Evolutionary conservation across 2,113 vertebrate genomes (phyloP).

Genomic region (Microcebus ravelobensis): DNA sequence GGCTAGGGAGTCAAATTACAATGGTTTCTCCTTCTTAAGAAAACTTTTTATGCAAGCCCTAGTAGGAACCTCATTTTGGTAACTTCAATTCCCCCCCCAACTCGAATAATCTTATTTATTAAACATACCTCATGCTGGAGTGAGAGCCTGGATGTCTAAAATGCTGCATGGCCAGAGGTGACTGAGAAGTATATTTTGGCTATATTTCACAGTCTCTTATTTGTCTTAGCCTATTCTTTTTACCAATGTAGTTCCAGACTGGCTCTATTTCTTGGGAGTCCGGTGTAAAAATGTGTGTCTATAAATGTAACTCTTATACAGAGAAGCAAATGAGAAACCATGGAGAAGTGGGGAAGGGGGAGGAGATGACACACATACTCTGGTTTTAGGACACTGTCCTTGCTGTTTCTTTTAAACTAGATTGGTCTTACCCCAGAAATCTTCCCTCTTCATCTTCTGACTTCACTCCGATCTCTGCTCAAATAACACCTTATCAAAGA

Average conservation of each 20-base stretch:
- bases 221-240: neutral
- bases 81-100: neutral
- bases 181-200: neutral
- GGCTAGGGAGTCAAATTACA: neutral
- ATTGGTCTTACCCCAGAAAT: neutral
- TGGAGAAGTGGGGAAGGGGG: fast-evolving
- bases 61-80: neutral
- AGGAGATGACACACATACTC: neutral
- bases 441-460: neutral
- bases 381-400: neutral
- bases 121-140: neutral
- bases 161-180: no score
- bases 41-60: neutral
- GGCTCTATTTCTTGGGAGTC: neutral
- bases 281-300: neutral
- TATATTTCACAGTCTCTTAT: neutral
- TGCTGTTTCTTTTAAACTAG: neutral
- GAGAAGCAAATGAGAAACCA: neutral
- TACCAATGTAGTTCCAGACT: neutral
- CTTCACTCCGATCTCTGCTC: neutral
- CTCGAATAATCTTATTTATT: neutral
- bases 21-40: neutral
- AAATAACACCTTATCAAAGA: neutral
- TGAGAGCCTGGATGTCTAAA: neutral
- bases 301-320: neutral